These are phyloP conservation scores for Noctua pronuba DNA, from an alignment of 2,888 invertebrate species.

Conservation along the genomic window DNA sequence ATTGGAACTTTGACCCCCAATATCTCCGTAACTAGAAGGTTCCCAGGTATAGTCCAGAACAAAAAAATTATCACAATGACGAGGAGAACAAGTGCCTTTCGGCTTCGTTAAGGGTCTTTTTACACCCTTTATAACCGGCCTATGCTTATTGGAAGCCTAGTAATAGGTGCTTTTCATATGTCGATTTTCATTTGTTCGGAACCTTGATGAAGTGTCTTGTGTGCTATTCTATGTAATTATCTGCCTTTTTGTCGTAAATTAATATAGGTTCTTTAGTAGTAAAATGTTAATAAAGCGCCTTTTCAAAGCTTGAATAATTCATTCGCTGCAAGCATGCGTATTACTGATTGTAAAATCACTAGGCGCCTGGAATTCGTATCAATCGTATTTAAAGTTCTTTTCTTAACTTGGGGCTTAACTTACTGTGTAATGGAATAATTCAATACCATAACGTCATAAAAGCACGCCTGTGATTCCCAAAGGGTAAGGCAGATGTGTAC, in stretches of 20 bases:
- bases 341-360: background rate
- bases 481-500: background rate
- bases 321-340: background rate
- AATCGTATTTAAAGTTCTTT: background rate
- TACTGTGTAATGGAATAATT: background rate
- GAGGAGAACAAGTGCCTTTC: no score
- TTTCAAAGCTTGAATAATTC: conserved; percentile 21
- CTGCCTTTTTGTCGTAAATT: background rate
- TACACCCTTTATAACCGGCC: no score
- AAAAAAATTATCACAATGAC: no score
- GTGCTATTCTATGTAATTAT: background rate
- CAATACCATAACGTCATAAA: background rate
- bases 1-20: no score
- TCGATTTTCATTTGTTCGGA: background rate
- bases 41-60: no score
- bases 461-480: background rate
- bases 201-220: background rate
- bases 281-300: conserved; percentile 26
- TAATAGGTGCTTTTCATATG: no score
- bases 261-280: background rate
- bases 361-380: conserved; percentile 27
- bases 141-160: no score
- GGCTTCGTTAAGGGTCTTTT: no score
- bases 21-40: no score
- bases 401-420: background rate